A percentile compares a stretch with the other conserved stretches of the same genome.
Conservation (phyloP, 2,797 vertebrate genomes). For the Threskiornis aethiopicus region DNA sequence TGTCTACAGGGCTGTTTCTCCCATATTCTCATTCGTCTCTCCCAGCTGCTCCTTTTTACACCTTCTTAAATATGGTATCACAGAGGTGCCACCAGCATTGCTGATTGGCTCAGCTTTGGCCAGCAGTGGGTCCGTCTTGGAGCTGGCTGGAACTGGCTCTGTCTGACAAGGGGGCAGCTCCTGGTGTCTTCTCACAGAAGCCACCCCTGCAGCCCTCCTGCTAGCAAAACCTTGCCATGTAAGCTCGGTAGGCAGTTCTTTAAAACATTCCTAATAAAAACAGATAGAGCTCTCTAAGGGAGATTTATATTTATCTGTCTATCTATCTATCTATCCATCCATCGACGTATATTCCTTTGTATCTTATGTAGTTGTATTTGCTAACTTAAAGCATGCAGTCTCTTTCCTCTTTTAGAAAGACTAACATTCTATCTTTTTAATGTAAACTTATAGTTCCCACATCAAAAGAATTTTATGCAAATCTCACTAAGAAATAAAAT, state of each 20-base stretch:
- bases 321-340: background rate
- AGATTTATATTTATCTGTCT: background rate
- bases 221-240: background rate
- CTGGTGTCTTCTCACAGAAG: background rate
- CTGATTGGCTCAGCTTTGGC: background rate
- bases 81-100: background rate
- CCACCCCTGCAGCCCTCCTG: background rate
- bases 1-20: background rate
- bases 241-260: background rate
- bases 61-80: background rate
- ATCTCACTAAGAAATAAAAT: background rate
- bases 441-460: background rate
- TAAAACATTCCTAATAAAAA: background rate
- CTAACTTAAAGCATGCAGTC: background rate
- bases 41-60: background rate
- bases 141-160: background rate
- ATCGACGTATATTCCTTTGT: background rate
- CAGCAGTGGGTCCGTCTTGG: accelerated
- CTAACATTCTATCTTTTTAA: background rate
- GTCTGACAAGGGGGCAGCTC: background rate
- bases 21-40: background rate
- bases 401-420: background rate
- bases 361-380: background rate
- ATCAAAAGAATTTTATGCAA: background rate
- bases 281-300: accelerated